Percentiles rank a stretch among this genome's conserved stretches.
phyloP scores from a whole-genome alignment of 2,888 invertebrate genomes.

The Agrotis puta region DNA sequence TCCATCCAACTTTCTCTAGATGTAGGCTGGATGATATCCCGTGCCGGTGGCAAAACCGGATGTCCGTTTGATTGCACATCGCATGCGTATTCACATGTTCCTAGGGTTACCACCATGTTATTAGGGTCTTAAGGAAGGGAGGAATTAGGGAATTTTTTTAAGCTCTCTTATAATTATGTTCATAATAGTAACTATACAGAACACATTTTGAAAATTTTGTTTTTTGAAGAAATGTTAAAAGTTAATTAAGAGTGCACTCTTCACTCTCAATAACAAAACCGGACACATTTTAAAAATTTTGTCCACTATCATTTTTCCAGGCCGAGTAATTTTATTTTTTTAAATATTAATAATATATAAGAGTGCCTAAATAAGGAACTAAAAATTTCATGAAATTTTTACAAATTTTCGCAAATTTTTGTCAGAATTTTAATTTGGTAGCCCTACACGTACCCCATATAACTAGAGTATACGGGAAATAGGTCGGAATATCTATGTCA shows the following conservation, averaged over 20 bases:
- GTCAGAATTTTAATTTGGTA: neutral
- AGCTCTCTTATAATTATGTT: no score
- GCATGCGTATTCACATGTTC: constrained; percentile 24
- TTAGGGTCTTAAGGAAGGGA: no score
- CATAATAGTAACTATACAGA: no score
- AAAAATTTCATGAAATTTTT: neutral
- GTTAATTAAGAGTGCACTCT: no score
- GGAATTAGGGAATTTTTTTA: no score
- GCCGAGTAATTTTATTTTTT: no score
- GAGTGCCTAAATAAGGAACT: neutral
- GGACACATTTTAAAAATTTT: no score
- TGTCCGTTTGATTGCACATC: constrained; percentile 59
- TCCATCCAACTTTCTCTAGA: constrained; percentile 15
- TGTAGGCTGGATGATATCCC: constrained; percentile 19
- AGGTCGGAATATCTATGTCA: constrained; percentile 57
- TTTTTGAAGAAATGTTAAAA: no score
- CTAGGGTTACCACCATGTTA: neutral
- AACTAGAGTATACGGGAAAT: constrained; percentile 31
- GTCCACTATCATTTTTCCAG: no score
- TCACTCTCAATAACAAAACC: no score
- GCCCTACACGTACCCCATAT: constrained; percentile 5
- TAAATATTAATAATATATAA: neutral
- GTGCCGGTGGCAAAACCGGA: constrained; percentile 43
- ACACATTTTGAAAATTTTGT: no score
- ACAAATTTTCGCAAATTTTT: neutral